Evolutionary conservation across 2,113 vertebrate species (phyloP), one percentile per base, ranked within the genome.

Genomic region (Gulo gulo): DNA sequence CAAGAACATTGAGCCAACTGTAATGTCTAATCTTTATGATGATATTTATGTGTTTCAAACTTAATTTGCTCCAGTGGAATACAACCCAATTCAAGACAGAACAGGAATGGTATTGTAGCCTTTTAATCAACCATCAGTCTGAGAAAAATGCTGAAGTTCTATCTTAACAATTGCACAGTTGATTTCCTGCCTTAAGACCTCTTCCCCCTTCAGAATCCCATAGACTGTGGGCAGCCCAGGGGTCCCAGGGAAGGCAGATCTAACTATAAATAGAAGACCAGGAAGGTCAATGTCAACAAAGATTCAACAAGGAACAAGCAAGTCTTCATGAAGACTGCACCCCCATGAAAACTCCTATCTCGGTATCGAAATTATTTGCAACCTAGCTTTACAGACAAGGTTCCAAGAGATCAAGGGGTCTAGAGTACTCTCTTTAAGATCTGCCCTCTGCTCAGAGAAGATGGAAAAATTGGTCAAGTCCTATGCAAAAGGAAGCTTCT

Each of bases 1-100:
- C 24, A 90, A 86, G 91, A 88, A 84, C 78, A 88, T 67, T n/a
- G 61, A 55, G 9, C 63, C 84, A 59, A 23, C 52, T 67, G 52
- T 67, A 61, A 92, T 34, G 88, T 71, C 86, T 93, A 63, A 85
- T 97, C 52, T 91, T 92, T 63, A 73, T 61, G 45, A 94, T 52
- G 94, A 74, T 88, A 93, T 67, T 85, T 85, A 96, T 45, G 71
- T 45, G 20, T 88, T 91, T 91, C 74, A 50, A 74, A 57, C 50
- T 76, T 88, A 89, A 94, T 92, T 59, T 88, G 76, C 52, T 92
- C 45, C 88, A n/a, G 57, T 9, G 16, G 55, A 88, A 90, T 69
- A 59, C 24, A 31, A 47, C 23, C 7, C 91, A 45, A 71, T 45
- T 83, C n/a, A 4, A 14, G 52, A 59, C 4, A 71, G 84, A 82